These are phyloP conservation scores for Torymus texanus DNA, from an alignment of 2,888 invertebrate species.

Conservation along the genomic window DNA sequence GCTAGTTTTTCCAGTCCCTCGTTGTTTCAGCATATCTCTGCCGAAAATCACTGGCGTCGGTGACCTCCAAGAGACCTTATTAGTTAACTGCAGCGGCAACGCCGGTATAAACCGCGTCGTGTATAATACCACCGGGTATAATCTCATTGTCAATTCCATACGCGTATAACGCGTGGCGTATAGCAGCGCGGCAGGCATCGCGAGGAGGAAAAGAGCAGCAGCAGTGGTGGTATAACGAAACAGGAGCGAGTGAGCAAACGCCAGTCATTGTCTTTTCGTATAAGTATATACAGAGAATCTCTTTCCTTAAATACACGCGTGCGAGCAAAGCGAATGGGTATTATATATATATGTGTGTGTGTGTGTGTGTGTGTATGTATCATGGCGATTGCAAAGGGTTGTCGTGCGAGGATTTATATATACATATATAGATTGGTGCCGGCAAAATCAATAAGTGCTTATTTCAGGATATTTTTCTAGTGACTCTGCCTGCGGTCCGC, in stretches of 20 bases:
- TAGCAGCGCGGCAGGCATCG: neutral
- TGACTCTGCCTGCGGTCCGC: slow-evolving; percentile 59
- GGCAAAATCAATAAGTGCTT: slow-evolving; percentile 57
- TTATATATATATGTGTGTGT: too few relatives aligned
- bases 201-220: neutral
- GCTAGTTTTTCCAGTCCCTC: slow-evolving; percentile 16
- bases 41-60: neutral
- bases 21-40: neutral
- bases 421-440: neutral
- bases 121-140: too few relatives aligned
- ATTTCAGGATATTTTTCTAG: slow-evolving; percentile 73
- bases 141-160: slow-evolving; percentile 57
- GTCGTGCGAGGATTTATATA: neutral
- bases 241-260: neutral
- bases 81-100: slow-evolving; percentile 20
- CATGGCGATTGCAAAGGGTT: neutral
- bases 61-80: slow-evolving; percentile 47
- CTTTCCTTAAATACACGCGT: neutral
- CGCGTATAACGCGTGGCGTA: slow-evolving; percentile 56
- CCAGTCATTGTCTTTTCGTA: neutral
- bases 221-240: neutral
- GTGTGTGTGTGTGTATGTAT: too few relatives aligned
- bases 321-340: neutral
- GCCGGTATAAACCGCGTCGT: neutral
- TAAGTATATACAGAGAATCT: too few relatives aligned